A percentile compares a stretch with the other conserved stretches of the same genome.
These are phyloP conservation scores for Orchesella cincta DNA, from an alignment of 1,140 invertebrate genomes.

Conservation along the genomic window DNA sequence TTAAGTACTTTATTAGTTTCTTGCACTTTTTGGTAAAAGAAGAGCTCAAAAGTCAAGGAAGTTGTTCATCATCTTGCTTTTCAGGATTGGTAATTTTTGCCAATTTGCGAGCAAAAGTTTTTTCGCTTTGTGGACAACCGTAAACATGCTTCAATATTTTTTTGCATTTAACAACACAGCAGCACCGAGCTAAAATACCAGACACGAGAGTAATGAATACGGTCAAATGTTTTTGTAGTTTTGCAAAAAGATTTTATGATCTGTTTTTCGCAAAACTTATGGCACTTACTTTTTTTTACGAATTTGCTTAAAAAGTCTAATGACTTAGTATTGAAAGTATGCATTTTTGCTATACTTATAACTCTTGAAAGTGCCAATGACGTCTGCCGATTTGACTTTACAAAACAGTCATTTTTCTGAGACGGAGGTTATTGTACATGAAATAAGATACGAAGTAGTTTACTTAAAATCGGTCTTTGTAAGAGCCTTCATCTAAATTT, in stretches of 20 bases:
- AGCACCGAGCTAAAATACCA: too few species aligned
- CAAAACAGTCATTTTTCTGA: too few species aligned
- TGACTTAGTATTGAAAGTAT: not conserved
- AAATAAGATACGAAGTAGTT: too few species aligned
- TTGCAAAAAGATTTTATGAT: not conserved
- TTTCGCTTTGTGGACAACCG: too few species aligned
- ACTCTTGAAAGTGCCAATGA: too few species aligned
- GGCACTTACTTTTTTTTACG: too few species aligned
- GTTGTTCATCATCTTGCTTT: not conserved
- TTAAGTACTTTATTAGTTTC: slow-evolving; percentile 6
- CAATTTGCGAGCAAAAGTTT: not conserved
- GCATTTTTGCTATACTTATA: not conserved
- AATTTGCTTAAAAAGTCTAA: too few species aligned
- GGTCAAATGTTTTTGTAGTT: not conserved
- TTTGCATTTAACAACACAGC: not conserved
- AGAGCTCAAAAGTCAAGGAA: not conserved
- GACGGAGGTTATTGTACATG: too few species aligned
- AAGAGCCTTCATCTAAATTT: not conserved
- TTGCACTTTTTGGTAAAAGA: not conserved
- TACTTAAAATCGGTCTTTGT: too few species aligned
- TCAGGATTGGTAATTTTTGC: not conserved
- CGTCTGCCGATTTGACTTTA: not conserved
- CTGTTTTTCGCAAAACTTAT: not conserved
- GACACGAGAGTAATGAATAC: not conserved
- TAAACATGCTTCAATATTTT: too few species aligned